Conservation (phyloP, 2,797 vertebrate species). For the Podarcis lilfordi region DNA sequence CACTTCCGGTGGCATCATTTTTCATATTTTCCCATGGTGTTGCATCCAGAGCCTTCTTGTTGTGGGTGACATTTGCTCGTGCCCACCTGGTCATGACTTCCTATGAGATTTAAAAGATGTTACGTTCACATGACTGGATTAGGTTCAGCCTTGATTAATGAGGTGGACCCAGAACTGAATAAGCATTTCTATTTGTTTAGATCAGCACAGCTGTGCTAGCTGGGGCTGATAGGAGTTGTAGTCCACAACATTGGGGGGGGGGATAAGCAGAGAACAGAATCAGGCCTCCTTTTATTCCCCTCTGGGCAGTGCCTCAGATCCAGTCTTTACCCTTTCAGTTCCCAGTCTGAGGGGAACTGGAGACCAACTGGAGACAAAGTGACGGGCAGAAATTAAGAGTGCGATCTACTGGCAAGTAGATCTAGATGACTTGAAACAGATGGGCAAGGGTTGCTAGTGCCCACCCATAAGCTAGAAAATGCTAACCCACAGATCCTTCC, state of each 20-base stretch:
- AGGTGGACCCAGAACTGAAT: not conserved
- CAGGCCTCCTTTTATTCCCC: too few species aligned
- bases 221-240: too few species aligned
- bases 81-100: slow-evolving; percentile 90
- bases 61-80: slow-evolving; percentile 80
- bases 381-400: too few species aligned
- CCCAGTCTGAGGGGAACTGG: too few species aligned
- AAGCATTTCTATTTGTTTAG: not conserved
- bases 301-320: too few species aligned
- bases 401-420: not conserved
- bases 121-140: not conserved
- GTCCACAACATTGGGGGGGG: too few species aligned
- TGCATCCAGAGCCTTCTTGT: slow-evolving; percentile 81
- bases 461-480: not conserved
- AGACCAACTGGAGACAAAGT: too few species aligned
- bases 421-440: not conserved
- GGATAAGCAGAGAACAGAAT: too few species aligned
- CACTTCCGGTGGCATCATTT: slow-evolving; percentile 25
- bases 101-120: slow-evolving; percentile 26
- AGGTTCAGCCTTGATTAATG: not conserved
- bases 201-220: too few species aligned
- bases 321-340: too few species aligned
- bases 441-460: not conserved
- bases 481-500: not conserved
- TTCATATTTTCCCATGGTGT: slow-evolving; percentile 88